Evolutionary conservation across 2,888 invertebrate species (phyloP).

Genomic region (Resseliella maxima): DNA sequence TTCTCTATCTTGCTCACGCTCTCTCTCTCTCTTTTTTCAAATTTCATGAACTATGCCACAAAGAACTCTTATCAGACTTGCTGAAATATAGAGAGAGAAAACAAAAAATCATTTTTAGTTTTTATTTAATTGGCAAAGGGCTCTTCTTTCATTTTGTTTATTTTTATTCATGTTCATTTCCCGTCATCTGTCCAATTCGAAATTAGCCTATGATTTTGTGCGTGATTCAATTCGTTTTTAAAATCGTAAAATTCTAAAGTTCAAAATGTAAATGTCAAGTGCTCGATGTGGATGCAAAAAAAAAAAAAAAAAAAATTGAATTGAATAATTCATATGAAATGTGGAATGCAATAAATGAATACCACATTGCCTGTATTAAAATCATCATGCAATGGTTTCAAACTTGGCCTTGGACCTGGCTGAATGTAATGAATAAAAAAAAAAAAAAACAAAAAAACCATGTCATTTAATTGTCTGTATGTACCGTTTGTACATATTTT

Average conservation of each 20-base stretch:
- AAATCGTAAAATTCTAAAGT: too few relatives aligned
- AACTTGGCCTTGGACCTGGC: conserved; percentile 8
- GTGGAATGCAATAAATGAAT: background rate
- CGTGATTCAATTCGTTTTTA: too few relatives aligned
- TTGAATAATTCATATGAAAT: background rate
- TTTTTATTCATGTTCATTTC: too few relatives aligned
- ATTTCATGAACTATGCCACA: conserved; percentile 1
- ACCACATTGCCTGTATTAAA: background rate
- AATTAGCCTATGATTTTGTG: too few relatives aligned
- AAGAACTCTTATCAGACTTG: conserved; percentile 38
- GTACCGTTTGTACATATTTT: background rate
- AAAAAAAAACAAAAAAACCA: too few relatives aligned
- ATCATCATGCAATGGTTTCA: background rate
- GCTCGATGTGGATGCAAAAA: too few relatives aligned
- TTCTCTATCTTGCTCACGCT: background rate
- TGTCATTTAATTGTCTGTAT: background rate
- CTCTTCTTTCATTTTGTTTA: too few relatives aligned
- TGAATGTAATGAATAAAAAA: conserved; percentile 12
- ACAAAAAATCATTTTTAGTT: background rate
- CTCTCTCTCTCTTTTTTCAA: background rate
- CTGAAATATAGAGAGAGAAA: conserved; percentile 1
- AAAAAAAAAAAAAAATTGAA: background rate
- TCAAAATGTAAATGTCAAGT: too few relatives aligned
- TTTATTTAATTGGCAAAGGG: background rate
- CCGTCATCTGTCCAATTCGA: too few relatives aligned